A percentile compares a stretch with the other conserved stretches of the same genome.
phyloP scores from a whole-genome alignment of 2,888 invertebrate species.

The Steinernema hermaphroditum region DNA sequence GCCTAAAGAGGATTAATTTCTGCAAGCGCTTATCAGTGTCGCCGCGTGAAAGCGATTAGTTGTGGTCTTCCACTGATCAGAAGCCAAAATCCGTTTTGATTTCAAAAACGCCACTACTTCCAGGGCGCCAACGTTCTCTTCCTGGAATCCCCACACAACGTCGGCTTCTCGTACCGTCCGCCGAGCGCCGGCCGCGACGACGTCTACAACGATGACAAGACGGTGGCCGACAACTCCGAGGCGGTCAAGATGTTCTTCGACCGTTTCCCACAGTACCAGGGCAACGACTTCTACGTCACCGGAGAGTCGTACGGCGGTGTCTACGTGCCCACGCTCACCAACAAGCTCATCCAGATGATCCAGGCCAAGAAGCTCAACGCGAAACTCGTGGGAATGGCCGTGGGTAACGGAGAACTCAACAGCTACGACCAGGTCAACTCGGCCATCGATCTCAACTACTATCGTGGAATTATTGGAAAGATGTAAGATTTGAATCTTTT shows the following conservation, averaged over 20 bases:
- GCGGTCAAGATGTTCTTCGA: slow-evolving; percentile 69
- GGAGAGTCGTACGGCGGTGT: slow-evolving; percentile 57
- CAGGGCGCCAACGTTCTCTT: slow-evolving; percentile 70
- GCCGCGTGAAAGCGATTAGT: too few relatives aligned
- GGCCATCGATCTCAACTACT: slow-evolving; percentile 45
- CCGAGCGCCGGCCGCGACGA: slow-evolving; percentile 52
- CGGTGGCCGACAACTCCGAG: slow-evolving; percentile 67
- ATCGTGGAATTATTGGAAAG: slow-evolving; percentile 47
- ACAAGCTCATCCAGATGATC: slow-evolving; percentile 66
- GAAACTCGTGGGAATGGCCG: slow-evolving; percentile 58
- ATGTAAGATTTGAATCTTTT: slow-evolving; percentile 37
- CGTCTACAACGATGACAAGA: slow-evolving; percentile 60
- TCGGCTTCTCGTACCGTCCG: slow-evolving; percentile 69
- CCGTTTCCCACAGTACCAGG: slow-evolving; percentile 68
- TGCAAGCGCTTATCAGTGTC: too few relatives aligned
- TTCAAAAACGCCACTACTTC: too few relatives aligned
- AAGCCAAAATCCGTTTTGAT: too few relatives aligned
- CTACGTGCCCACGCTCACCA: slow-evolving; percentile 45
- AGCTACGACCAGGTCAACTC: slow-evolving; percentile 52
- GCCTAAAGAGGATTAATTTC: too few relatives aligned
- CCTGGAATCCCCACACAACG: slow-evolving; percentile 70
- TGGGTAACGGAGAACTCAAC: slow-evolving; percentile 52
- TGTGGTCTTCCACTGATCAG: too few relatives aligned
- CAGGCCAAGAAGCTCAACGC: slow-evolving; percentile 49
- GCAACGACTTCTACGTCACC: slow-evolving; percentile 67